Base-by-base conservation (phyloP, 2,888 invertebrate species). In the Shargacucullia verbasci region DNA sequence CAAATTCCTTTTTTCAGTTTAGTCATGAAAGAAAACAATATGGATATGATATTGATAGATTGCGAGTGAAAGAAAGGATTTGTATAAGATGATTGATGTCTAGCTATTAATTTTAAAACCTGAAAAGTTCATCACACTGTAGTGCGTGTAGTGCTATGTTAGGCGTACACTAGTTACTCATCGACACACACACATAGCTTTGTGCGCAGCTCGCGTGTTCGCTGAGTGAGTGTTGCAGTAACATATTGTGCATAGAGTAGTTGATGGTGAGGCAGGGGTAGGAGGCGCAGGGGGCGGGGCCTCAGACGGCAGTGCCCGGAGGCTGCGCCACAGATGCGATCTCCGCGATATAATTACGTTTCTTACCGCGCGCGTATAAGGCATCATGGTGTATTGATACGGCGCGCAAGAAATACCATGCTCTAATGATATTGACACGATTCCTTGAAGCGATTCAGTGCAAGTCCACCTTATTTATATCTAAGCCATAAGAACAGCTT, bases 391-490 rank as follows among this genome's bases (percentile, higher is more conserved):
- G 69, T 72, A 61, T 68, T 62, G 57, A 67, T 72, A 67, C 46
- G 13, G 49, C 25, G 12, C 44, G 44, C 68, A 63, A 73, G 50
- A 73, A 73, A 69, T 56, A 69, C 44, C 52, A 52, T 48, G 45
- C 58, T 63, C 52, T 67, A 73, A 73, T 73, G 59, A 73, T 64
- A 70, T 73, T 44, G 40, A 69, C 73, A 59, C 58, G 52, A 71
- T 68, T 68, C 67, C 59, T 49, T 65, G 67, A 71, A 68, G 43
- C 15, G 39, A 50, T 35, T 12, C 27, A 31, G 2, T 25, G 44
- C 37, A 41, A 39, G 33, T 39, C 31, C 39, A 35, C 15, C 31
- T 57, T 50, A 57, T 59, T 70, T 59, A 54, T 70, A 59, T 67
- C 38, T 46, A 64, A 41, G 34, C 37, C 38, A 27, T 20, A 45